Base-by-base conservation (phyloP, 2,888 invertebrate genomes). In the Amphimallon solstitiale region DNA sequence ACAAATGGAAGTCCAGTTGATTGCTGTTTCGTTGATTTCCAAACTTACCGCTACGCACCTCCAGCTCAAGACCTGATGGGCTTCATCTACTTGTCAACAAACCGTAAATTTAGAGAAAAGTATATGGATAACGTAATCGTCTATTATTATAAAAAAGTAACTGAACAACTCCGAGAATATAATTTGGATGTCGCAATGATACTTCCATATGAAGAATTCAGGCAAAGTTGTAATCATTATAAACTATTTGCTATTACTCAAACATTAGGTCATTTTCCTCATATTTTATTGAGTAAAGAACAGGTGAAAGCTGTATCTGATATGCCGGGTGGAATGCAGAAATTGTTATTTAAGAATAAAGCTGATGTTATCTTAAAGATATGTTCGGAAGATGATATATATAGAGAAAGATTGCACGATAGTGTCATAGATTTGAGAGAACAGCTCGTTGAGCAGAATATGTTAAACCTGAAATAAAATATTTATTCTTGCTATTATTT, bases 21-120 rank as follows among this genome's bases (percentile, higher is more conserved):
- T 59, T 79, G 79, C 6, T 72, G 66, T 40, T 67, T 74, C 45
- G 71, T 76, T 2, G 76, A 75, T 68, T 75, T 73, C 54, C 75
- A 76, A 68, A 66, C 65, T n/a, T 72, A 68, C 17, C 69, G 76
- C 6, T 74, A 73, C 46, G 70, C 71, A 49, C 75, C 77, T 5
- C 75, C 76, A 9, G 75, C 72, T 9, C 73, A 74, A 45, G 77
- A 76, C 65, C 63, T 75, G 6, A 60, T 75, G 61, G 61, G 66
- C 6, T 71, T 75, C 48, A 62, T 75, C 12, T 70, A 75, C 60
- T 67, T 75, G 12, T 68, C 72, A 5, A 74, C 73, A 2, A 67
- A 69, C 43, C 63, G 66, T 19, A 56, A 68, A 46, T 70, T 72
- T 14, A 68, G 75, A 21, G 38, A 66, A 1, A 43, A 65, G 14